Evolutionary conservation across 2,113 vertebrate genomes (phyloP), one percentile per base, ranked within the genome.

Genomic region (Melanerpes aurifrons): DNA sequence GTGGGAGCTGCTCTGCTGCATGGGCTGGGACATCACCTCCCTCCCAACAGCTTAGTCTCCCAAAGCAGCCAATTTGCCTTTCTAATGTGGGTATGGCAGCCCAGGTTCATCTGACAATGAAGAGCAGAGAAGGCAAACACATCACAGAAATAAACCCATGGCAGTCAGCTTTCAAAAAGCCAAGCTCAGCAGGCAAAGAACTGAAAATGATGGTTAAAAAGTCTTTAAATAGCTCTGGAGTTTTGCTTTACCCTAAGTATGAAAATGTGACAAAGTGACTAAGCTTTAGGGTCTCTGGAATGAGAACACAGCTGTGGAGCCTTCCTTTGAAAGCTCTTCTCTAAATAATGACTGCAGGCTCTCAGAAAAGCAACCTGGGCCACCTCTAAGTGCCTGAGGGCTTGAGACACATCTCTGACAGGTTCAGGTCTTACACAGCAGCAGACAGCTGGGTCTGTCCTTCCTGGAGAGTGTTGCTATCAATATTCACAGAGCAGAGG

Each of bases 51-150:
- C 79, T 97, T 93, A 78, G 73, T 86, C 54, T 96, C 93, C 28
- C 31, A 98, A 88, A 67, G 93, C 97, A 13, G 98, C 98, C 18
- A 93, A 96, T 24, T 95, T 97, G 35, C 97, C 97, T 89, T 98
- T 98, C 97, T 98, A 98, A 85, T 98, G 98, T 37, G 98, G 98
- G 91, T 98, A 98, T 78, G 97, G 97, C 79, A 99, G 95, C 35
- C 98, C 98, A 4, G 98, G 98, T 57, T 98, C 98, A 56, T 98
- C 98, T 40, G 40, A 40, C 11, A 12, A 40, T 40, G 50, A 14
- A 32, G 58, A 21, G 5, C 25, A 14, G 26, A 69, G 56, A 59
- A 67, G 80, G 32, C 29, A 83, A 86, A 66, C 31, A 59, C 58
- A 59, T 59, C 58, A 59, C 31, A 59, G 20, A 59, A 20, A 59